Evolutionary conservation across 2,113 vertebrate species (phyloP).

Genomic region (Caracal caracal): DNA sequence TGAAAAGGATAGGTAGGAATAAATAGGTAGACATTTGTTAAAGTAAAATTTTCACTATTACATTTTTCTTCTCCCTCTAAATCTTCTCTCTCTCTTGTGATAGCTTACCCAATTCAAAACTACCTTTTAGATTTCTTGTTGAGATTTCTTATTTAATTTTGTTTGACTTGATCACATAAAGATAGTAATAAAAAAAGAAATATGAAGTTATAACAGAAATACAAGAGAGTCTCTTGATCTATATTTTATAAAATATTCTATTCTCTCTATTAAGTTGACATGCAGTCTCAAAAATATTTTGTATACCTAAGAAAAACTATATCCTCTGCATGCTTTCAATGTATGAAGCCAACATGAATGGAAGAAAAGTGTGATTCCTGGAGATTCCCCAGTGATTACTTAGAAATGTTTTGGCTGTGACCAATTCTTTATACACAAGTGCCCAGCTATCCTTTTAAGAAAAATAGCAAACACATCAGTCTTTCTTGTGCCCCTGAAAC

Average conservation of each 20-base stretch:
- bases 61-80: neutral
- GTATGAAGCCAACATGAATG: neutral
- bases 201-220: slow-evolving; percentile 25
- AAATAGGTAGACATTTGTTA: neutral
- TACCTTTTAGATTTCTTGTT: neutral
- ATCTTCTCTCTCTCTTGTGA: neutral
- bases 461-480: neutral
- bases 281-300: neutral
- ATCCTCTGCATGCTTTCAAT: neutral
- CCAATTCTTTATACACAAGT: neutral
- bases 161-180: slow-evolving; percentile 10
- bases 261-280: neutral
- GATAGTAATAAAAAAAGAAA: slow-evolving; percentile 18
- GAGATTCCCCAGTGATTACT: neutral
- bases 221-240: neutral
- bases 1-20: neutral
- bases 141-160: slow-evolving; percentile 24
- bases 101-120: neutral
- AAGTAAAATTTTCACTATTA: neutral
- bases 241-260: slow-evolving; percentile 5
- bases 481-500: neutral
- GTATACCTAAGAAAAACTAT: neutral
- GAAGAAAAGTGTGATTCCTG: neutral
- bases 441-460: neutral
- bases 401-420: neutral